Evolutionary conservation across 2,113 vertebrate species (phyloP), one percentile per base, ranked within the genome.

Genomic region (Syngnathus typhle): DNA sequence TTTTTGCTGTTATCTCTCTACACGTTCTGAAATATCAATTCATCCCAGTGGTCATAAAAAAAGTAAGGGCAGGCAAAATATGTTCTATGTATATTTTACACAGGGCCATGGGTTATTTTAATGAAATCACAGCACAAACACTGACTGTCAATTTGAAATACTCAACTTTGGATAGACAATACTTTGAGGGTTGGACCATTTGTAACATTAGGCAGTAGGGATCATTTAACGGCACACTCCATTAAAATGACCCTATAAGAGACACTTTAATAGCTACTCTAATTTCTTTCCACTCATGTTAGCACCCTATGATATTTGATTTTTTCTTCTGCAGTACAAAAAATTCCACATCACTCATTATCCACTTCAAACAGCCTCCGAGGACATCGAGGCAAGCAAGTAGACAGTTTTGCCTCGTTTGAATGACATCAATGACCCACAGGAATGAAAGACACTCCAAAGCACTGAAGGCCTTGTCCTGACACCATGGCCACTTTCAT

Each of bases 331-430:
- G 9, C 46, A 69, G 36, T 32, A 38, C 52, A 64, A 72, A 74
- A 44, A 74, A 54, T 72, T 60, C 68, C n/a, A 58, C 10, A 1
- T 67, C 46, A 66, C 58, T 67, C 46, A 79, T 76, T 72, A 73
- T 81, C 69, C n/a, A 68, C 52, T 75, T 65, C 65, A 69, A 70
- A 43, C 52, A 38, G n/a, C 21, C 64, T 69, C 44, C 1, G 23
- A 58, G 64, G 37, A 70, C 13, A 0, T 65, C 7, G 27, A 39
- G 41, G 64, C 61, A 51, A 60, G 64, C 23, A n/a, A 36, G 37
- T 55, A 74, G 55, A 76, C 68, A 66, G 23, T 49, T 21, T 60
- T 3, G 2, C 49, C 69, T 23, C 61, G 67, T 54, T n/a, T 78
- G 51, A 43, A 4, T 68, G 38, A 68, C 65, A 63, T 27, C 60